Evolutionary conservation across 2,113 vertebrate species (phyloP).

Genomic region (Bombycilla garrulus): DNA sequence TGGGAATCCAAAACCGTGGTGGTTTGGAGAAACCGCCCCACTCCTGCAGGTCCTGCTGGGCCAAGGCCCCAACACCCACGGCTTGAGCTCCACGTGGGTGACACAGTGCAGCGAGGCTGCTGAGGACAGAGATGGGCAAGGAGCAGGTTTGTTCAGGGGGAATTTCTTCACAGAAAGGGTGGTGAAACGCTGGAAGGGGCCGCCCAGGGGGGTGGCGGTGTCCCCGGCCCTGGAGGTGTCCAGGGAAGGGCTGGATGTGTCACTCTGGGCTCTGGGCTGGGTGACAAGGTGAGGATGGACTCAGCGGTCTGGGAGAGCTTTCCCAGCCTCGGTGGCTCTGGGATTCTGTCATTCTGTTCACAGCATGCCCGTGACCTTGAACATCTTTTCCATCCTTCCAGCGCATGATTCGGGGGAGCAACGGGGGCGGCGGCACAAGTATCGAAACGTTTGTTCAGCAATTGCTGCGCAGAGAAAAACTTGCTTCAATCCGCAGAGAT

Average conservation of each 20-base stretch:
- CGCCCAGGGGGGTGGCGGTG: not conserved
- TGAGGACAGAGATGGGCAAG: not conserved
- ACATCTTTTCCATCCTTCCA: not conserved
- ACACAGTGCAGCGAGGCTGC: fast-evolving
- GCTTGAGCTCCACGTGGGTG: fast-evolving
- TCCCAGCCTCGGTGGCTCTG: not conserved
- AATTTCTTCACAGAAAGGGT: not conserved
- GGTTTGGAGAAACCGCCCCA: not conserved
- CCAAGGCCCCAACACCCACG: fast-evolving
- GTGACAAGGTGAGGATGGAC: not conserved
- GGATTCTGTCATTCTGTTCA: not conserved
- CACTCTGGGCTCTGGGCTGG: not conserved
- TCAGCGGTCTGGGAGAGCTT: not conserved
- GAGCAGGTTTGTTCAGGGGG: not conserved
- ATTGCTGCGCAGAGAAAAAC: slow-evolving; percentile 1
- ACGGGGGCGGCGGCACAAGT: not conserved
- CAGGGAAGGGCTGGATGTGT: not conserved
- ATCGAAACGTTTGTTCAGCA: slow-evolving; percentile 64
- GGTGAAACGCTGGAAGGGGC: too few species aligned
- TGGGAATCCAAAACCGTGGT: fast-evolving
- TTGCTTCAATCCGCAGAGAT: slow-evolving; percentile 49
- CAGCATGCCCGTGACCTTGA: slow-evolving; percentile 31
- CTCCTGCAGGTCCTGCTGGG: not conserved
- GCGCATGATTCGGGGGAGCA: not conserved
- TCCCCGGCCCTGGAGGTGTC: not conserved